These are phyloP conservation scores for Epizoanthus stellaris DNA, from an alignment of 92 coral and sea anemone species.

Conservation along the genomic window DNA sequence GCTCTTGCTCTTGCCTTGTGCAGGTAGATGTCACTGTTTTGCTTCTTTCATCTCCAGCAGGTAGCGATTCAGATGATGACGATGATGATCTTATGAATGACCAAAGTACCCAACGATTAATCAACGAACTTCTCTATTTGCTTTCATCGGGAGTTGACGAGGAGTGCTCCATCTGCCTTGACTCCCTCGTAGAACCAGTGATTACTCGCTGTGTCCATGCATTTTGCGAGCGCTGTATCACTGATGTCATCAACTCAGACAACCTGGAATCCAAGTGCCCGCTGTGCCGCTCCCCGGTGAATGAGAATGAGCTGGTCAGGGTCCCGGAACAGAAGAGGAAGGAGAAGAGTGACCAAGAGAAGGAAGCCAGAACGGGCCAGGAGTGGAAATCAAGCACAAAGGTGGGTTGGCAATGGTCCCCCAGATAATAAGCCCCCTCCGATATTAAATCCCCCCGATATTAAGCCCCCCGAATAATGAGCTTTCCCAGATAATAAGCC, in stretches of 20 bases:
- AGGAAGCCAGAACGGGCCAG: constrained; percentile 1
- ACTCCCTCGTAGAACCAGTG: constrained; percentile 80
- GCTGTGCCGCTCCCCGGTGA: constrained; percentile 82
- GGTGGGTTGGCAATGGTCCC: constrained; percentile 7
- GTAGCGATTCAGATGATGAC: constrained; percentile 61
- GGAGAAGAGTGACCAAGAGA: constrained; percentile 24
- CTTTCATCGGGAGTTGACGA: constrained; percentile 82
- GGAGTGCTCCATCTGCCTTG: constrained; percentile 87
- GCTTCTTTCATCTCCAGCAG: constrained; percentile 33
- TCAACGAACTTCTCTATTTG: constrained; percentile 70
- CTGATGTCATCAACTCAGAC: constrained; percentile 74
- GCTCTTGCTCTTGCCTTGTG: no score
- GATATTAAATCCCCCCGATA: background rate
- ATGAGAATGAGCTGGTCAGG: constrained; percentile 72
- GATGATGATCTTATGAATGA: constrained; percentile 73
- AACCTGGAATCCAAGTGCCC: constrained; percentile 77
- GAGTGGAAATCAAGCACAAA: constrained; percentile 54
- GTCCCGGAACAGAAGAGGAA: constrained; percentile 70
- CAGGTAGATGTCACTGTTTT: background rate
- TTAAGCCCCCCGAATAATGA: no score
- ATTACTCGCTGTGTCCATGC: constrained; percentile 92
- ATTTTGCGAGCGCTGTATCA: constrained; percentile 78
- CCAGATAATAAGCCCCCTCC: background rate
- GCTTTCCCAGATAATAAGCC: no score
- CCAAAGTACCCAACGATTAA: constrained; percentile 60